A percentile compares a stretch with the other conserved stretches of the same genome.
Conservation (phyloP, 2,888 invertebrate genomes). For the Drosophila emarginata region DNA sequence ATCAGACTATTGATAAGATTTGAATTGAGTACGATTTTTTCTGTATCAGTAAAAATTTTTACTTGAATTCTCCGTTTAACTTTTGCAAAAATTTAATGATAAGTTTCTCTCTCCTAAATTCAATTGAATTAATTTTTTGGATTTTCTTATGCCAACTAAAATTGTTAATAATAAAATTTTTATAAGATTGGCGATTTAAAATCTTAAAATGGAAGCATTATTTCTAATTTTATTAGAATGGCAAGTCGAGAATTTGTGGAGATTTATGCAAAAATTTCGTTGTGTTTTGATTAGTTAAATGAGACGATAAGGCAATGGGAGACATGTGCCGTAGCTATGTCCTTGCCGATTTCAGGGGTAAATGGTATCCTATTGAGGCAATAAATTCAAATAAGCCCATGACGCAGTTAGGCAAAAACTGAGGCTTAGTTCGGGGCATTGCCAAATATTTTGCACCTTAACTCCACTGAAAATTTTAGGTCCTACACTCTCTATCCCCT, state of each 20-base stretch:
- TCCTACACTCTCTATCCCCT: neutral
- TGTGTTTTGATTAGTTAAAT: slow-evolving; percentile 69
- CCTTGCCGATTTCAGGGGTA: slow-evolving; percentile 9
- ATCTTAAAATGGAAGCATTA: too few species aligned
- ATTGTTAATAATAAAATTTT: too few species aligned
- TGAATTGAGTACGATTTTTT: neutral
- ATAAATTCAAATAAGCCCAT: slow-evolving; percentile 57
- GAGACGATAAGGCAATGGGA: slow-evolving; percentile 48
- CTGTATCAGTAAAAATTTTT: too few species aligned
- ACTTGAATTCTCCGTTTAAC: too few species aligned
- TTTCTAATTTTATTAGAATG: neutral
- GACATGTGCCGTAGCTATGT: slow-evolving; percentile 17
- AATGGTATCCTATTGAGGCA: slow-evolving; percentile 29
- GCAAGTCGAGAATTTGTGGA: neutral
- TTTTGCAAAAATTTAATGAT: too few species aligned
- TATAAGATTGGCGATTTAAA: too few species aligned
- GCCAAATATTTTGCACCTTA: slow-evolving; percentile 19
- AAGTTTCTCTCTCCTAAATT: too few species aligned
- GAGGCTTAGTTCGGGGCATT: slow-evolving; percentile 5
- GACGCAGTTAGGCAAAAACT: slow-evolving; percentile 12
- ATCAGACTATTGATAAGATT: neutral
- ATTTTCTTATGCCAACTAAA: too few species aligned
- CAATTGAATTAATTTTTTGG: too few species aligned
- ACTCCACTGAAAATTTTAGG: slow-evolving; percentile 14
- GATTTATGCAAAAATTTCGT: slow-evolving; percentile 56